phyloP scores from a whole-genome alignment of 2,113 vertebrate species.

The Phalacrocorax pelagicus region DNA sequence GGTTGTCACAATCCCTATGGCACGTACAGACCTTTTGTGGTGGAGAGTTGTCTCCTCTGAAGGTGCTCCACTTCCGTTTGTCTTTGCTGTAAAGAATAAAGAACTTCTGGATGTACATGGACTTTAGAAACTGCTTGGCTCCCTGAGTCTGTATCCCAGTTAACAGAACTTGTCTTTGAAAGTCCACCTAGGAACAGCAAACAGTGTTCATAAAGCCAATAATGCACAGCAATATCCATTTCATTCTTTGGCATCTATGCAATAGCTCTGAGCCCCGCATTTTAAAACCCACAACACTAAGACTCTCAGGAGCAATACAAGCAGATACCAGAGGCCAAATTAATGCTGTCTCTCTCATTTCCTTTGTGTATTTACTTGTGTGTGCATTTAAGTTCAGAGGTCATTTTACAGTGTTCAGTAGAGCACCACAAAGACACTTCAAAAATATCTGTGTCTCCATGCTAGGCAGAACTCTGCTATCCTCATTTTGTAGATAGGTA shows the following conservation, averaged over 20 bases:
- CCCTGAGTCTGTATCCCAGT: slow-evolving; percentile 92
- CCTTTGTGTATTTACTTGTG: background rate
- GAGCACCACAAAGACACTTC: background rate
- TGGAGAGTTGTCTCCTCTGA: slow-evolving; percentile 82
- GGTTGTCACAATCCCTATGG: background rate
- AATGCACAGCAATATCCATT: background rate
- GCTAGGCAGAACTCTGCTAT: background rate
- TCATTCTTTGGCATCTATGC: background rate
- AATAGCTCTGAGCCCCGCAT: background rate
- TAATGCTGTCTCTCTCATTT: background rate
- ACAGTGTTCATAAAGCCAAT: background rate
- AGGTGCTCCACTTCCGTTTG: slow-evolving; percentile 82
- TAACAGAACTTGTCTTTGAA: slow-evolving; percentile 85
- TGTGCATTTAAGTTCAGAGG: background rate
- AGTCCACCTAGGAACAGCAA: slow-evolving; percentile 82
- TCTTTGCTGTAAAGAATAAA: slow-evolving; percentile 87
- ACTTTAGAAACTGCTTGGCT: slow-evolving; percentile 80
- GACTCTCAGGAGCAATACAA: background rate
- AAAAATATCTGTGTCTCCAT: background rate
- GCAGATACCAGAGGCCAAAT: background rate
- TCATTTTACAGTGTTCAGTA: background rate
- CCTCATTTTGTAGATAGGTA: background rate
- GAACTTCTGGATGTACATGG: slow-evolving; percentile 80
- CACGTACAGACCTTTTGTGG: slow-evolving; percentile 71
- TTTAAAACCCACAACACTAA: background rate